Percentiles rank a stretch among this genome's conserved stretches.
Evolutionary conservation across 2,113 vertebrate genomes (phyloP).

Genomic region (Elanus axillaris): DNA sequence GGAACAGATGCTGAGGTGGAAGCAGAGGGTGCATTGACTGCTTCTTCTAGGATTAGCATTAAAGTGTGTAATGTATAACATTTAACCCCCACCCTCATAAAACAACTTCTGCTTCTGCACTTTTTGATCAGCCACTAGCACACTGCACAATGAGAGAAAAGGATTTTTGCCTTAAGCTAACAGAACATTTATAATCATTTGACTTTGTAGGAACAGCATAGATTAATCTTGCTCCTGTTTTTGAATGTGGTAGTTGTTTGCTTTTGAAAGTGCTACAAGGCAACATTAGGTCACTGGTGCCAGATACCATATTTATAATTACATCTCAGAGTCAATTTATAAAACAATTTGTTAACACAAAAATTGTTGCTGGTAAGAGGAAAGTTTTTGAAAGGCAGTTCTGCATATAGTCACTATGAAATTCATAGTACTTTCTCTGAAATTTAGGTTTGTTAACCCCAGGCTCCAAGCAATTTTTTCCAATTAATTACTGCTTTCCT

Average conservation of each 20-base stretch:
- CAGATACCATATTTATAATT: background rate
- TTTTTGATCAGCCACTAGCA: background rate
- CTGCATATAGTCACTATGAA: background rate
- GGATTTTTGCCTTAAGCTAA: conserved; percentile 11
- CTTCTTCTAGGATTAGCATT: conserved; percentile 5
- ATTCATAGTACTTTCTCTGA: background rate
- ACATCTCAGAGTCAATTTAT: background rate
- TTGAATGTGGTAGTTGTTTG: background rate
- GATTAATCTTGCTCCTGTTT: conserved; percentile 23
- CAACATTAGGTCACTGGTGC: background rate
- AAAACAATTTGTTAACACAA: background rate
- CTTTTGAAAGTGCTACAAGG: conserved; percentile 5
- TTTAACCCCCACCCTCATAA: background rate
- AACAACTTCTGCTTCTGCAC: background rate
- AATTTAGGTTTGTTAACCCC: background rate
- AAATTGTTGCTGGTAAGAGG: background rate
- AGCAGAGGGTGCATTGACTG: background rate
- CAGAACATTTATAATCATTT: background rate
- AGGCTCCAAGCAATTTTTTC: background rate
- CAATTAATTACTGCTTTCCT: background rate
- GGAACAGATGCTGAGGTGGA: background rate
- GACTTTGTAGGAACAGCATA: background rate
- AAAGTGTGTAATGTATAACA: background rate
- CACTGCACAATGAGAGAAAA: background rate
- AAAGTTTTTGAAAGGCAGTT: background rate